Conservation (phyloP, 2,888 invertebrate genomes). For the Synergus japonicus region DNA sequence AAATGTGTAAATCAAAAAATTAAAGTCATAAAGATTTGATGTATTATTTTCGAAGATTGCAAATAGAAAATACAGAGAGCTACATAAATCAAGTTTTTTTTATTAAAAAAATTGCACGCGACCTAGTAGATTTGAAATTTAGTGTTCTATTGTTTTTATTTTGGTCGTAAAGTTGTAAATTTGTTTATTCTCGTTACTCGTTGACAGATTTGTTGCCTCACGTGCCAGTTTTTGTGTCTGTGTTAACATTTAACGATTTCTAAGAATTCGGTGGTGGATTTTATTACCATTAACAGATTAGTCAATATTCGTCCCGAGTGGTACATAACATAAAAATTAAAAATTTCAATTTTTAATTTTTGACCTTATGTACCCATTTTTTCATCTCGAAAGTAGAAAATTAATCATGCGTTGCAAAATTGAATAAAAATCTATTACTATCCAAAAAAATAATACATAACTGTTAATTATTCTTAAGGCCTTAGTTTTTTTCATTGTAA, state of each 20-base stretch:
- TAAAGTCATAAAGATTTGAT: background rate
- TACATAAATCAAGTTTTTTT: background rate
- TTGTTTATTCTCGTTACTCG: background rate
- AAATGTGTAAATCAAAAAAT: background rate
- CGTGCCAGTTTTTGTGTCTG: slow-evolving; percentile 5
- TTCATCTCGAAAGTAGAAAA: background rate
- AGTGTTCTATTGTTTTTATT: background rate
- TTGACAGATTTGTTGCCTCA: background rate
- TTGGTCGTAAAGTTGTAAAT: background rate
- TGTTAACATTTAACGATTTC: background rate
- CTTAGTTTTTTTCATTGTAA: background rate
- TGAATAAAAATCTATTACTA: background rate
- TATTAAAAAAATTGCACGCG: background rate
- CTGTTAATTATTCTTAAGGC: background rate
- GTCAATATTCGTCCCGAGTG: background rate
- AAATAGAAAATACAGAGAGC: slow-evolving; percentile 4
- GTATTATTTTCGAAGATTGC: background rate
- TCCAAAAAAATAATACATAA: background rate
- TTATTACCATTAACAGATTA: background rate
- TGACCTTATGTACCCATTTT: background rate
- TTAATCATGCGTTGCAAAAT: background rate
- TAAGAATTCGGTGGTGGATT: slow-evolving; percentile 1
- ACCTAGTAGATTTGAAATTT: background rate
- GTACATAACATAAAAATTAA: background rate
- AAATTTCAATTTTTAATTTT: background rate